These are phyloP conservation scores for Leptopilina boulardi DNA, from an alignment of 1,140 invertebrate genomes.

Conservation along the genomic window DNA sequence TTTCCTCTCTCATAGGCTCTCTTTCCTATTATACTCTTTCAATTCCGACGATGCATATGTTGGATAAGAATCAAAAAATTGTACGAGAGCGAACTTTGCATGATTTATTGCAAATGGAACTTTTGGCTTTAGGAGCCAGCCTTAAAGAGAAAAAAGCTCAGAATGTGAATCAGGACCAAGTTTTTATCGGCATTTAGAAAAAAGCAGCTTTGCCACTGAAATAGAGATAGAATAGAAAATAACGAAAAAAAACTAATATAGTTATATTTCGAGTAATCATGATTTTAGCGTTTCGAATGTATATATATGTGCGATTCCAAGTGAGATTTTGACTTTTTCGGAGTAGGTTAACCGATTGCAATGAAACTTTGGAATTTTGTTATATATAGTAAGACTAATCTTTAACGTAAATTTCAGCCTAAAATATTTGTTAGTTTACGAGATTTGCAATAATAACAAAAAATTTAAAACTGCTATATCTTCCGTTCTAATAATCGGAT, in stretches of 20 bases:
- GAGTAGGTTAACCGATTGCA: too few species aligned
- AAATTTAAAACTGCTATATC: too few species aligned
- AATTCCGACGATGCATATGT: conserved; percentile 9
- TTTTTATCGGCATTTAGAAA: conserved; percentile 2
- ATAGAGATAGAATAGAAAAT: background rate
- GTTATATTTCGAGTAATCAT: too few species aligned
- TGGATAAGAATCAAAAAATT: conserved; percentile 23
- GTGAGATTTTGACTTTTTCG: too few species aligned
- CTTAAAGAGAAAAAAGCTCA: conserved; percentile 22
- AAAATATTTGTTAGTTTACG: too few species aligned
- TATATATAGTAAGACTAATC: too few species aligned
- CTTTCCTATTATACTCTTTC: conserved; percentile 3
- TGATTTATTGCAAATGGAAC: conserved; percentile 26
- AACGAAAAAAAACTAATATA: background rate
- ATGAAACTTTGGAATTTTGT: too few species aligned
- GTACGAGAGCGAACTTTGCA: background rate
- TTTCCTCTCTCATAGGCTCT: background rate
- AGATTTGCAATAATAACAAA: too few species aligned
- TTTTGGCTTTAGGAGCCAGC: background rate
- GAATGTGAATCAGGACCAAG: background rate
- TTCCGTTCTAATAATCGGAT: too few species aligned
- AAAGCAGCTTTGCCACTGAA: background rate
- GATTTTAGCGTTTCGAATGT: too few species aligned
- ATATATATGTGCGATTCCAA: too few species aligned
- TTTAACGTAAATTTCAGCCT: too few species aligned